These are phyloP conservation scores for Zoanthus gigantus DNA, from an alignment of 92 coral and sea anemone genomes.

Conservation along the genomic window DNA sequence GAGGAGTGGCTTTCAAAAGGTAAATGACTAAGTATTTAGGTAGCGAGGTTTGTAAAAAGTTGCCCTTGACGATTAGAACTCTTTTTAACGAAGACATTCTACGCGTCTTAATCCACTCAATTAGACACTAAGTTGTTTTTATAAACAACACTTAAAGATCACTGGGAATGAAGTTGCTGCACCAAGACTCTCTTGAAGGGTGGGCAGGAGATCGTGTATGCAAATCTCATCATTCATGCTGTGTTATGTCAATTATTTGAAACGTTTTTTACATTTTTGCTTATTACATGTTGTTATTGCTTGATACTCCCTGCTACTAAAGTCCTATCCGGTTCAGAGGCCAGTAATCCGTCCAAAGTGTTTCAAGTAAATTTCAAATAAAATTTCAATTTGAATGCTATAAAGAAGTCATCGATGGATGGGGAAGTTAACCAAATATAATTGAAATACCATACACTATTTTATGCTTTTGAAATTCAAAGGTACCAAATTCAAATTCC, in stretches of 20 bases:
- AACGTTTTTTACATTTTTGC: no score
- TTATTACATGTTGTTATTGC: no score
- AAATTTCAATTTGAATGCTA: neutral
- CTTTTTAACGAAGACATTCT: slow-evolving; percentile 14
- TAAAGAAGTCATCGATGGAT: neutral
- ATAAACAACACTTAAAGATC: slow-evolving; percentile 35
- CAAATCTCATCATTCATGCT: slow-evolving; percentile 2
- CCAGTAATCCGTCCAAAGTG: neutral
- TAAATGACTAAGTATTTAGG: neutral
- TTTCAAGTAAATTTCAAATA: neutral
- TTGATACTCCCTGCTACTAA: no score
- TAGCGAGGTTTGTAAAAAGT: neutral
- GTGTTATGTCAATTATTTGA: slow-evolving; percentile 32
- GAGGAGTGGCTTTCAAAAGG: neutral
- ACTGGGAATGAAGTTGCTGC: neutral
- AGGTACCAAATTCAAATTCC: neutral
- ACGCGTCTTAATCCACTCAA: neutral
- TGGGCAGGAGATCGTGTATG: slow-evolving; percentile 19
- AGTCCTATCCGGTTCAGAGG: neutral
- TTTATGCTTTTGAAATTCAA: neutral
- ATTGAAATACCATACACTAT: neutral
- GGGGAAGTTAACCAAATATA: neutral
- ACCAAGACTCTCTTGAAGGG: neutral
- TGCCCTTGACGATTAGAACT: neutral
- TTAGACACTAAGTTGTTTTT: neutral